Evolutionary conservation across 2,888 invertebrate species (phyloP).

Genomic region (Blastobasis adustella): DNA sequence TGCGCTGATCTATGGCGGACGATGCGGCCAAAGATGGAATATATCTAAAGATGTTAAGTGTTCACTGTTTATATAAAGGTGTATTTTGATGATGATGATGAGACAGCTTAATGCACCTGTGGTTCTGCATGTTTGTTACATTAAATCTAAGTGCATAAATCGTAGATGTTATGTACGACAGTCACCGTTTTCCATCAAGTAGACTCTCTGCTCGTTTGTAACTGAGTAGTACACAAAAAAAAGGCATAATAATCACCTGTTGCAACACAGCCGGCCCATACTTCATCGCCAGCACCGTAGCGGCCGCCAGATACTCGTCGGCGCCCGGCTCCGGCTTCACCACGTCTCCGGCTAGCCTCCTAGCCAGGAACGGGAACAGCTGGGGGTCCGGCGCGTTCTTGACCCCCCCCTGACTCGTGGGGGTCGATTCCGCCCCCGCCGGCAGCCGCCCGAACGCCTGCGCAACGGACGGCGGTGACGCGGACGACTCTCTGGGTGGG

Average conservation of each 20-base stretch:
- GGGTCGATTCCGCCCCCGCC: slow-evolving; percentile 66
- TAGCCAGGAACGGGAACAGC: slow-evolving; percentile 88
- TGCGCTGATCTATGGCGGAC: too few relatives aligned
- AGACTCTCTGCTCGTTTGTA: too few relatives aligned
- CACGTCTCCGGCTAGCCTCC: slow-evolving; percentile 71
- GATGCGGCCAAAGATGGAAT: too few relatives aligned
- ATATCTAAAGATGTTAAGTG: too few relatives aligned
- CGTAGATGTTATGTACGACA: too few relatives aligned
- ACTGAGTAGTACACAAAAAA: too few relatives aligned
- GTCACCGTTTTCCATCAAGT: too few relatives aligned
- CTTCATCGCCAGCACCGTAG: slow-evolving; percentile 91
- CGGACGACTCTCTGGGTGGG: background rate
- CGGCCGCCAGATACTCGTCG: slow-evolving; percentile 88
- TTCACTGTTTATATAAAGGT: too few relatives aligned
- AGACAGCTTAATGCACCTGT: too few relatives aligned
- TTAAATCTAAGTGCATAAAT: too few relatives aligned
- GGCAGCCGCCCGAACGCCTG: slow-evolving; percentile 94
- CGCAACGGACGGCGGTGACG: background rate
- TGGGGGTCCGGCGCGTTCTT: slow-evolving; percentile 80
- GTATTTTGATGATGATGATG: too few relatives aligned
- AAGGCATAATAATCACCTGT: slow-evolving; percentile 34
- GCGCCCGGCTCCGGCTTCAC: slow-evolving; percentile 56
- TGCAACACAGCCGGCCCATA: slow-evolving; percentile 83
- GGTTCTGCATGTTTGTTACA: too few relatives aligned
- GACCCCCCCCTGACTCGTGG: slow-evolving; percentile 39